Evolutionary conservation across 2,113 vertebrate species (phyloP), one percentile per base, ranked within the genome.

Genomic region (Thinocorus orbignyianus): DNA sequence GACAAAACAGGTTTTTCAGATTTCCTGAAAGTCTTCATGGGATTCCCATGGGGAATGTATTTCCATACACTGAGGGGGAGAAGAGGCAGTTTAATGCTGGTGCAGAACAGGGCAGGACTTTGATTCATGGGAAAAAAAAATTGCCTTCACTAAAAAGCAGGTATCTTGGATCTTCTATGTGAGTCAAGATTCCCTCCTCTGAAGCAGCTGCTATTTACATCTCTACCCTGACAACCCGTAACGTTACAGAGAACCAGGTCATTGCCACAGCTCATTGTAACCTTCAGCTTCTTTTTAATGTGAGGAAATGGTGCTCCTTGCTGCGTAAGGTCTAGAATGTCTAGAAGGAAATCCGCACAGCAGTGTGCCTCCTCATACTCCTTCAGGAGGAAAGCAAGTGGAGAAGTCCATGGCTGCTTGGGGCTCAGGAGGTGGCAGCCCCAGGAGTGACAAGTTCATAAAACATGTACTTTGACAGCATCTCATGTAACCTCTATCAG

Each of bases 1-100:
- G 60, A 77, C 55, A 86, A 66, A 96, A 31, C 24, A 64, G 41
- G 17, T 77, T 90, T 95, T 95, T 79, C 66, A 62, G n/a, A 72
- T 82, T 91, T 88, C 42, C 79, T 95, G 41, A 33, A 81, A 79
- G 17, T 33, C 66, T 82, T 92, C 5, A 3, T 5, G 35, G 28
- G 30, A 70, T 37, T 73, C 79, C 39, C 58, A 35, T 9, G 26
- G 26, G 55, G 8, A 73, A 2, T 4, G 0, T 62, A 61, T 80
- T 93, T 94, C 58, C 31, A 33, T 66, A 33, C 4, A 6, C 18
- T 15, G 33, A 72, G 51, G 10, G 16, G 46, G 17, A 66, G 41
- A 95, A 69, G 15, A 64, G 7, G n/a, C 17, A 60, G 30, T 81
- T 86, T 84, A 79, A 64, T 76, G 16, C 6, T 52, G 18, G 17